Evolutionary conservation across 2,797 vertebrate species (phyloP), one percentile per base, ranked within the genome.

Genomic region (Aulostomus chinensis): DNA sequence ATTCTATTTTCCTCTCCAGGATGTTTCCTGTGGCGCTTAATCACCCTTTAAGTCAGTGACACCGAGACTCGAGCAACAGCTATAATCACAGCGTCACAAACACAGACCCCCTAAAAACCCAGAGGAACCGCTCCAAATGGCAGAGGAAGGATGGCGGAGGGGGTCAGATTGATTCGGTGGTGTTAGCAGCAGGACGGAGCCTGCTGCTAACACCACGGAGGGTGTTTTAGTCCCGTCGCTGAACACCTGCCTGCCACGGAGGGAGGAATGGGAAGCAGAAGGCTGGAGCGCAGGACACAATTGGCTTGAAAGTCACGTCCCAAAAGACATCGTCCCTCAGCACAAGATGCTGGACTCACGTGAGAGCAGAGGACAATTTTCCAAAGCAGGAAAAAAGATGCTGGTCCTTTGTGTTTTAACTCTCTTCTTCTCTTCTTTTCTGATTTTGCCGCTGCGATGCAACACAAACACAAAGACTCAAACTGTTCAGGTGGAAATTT

Each of bases 1-100:
- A 74, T 83, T 51, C 77, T 78, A 68, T 73, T 79, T 77, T 71
- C 58, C 68, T 58, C 54, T 15, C 40, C 68, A 76, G 75, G 80
- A 85, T 62, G 63, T 64, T 59, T 76, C 83, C 80, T 14, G 81
- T 1, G 2, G 80, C 0, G 72, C 58, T 52, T 79, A 75, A 79
- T 85, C 76, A 56, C 65, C 63, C 68, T 81, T 58, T 58, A 69
- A 74, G 66, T 74, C 76, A 60, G 64, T 22, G 13, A 61, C 72
- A 72, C 58, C 67, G 60, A 20, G 67, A 73, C 59, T 56, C 2
- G 14, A 68, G 41, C 58, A 52, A 54, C 62, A 49, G 66, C 52
- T 73, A 68, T 79, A 78, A 76, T 81, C 71, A 80, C 61, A 78
- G 73, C 66, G 16, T 67, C 42, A 58, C 9, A 8, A 76, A 68